phyloP scores from a whole-genome alignment of 2,113 vertebrate species.

The Eulemur macaco region DNA sequence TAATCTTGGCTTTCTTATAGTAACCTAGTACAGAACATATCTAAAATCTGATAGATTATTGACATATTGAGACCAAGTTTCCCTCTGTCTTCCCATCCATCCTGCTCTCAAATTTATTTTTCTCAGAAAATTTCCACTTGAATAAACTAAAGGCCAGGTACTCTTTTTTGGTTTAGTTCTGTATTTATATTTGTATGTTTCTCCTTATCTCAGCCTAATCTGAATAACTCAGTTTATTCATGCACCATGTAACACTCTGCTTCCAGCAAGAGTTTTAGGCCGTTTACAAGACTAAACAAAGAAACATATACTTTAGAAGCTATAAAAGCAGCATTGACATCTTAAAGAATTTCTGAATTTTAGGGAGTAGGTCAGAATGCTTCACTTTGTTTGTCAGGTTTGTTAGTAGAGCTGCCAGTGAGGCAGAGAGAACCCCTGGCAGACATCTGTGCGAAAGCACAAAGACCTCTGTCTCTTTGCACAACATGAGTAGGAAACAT shows the following conservation, averaged over 20 bases:
- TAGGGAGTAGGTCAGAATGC: background rate
- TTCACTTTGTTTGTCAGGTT: background rate
- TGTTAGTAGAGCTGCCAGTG: background rate
- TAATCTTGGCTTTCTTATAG: background rate
- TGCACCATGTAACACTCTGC: background rate
- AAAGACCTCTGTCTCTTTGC: background rate
- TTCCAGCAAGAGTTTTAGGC: background rate
- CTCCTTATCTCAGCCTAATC: background rate
- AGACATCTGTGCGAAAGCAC: background rate
- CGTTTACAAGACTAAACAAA: background rate
- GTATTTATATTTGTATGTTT: background rate
- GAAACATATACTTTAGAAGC: background rate
- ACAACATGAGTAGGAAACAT: background rate
- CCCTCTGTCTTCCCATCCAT: background rate
- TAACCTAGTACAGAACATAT: background rate
- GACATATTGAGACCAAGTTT: background rate
- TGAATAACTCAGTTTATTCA: background rate
- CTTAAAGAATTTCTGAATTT: background rate
- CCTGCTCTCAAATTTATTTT: background rate
- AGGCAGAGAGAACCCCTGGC: background rate
- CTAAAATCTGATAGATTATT: background rate
- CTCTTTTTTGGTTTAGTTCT: background rate
- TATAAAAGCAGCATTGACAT: background rate
- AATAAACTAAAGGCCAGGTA: background rate
- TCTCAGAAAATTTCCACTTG: background rate